Conservation (phyloP, 2,888 invertebrate genomes). For the Nowickia ferox region DNA sequence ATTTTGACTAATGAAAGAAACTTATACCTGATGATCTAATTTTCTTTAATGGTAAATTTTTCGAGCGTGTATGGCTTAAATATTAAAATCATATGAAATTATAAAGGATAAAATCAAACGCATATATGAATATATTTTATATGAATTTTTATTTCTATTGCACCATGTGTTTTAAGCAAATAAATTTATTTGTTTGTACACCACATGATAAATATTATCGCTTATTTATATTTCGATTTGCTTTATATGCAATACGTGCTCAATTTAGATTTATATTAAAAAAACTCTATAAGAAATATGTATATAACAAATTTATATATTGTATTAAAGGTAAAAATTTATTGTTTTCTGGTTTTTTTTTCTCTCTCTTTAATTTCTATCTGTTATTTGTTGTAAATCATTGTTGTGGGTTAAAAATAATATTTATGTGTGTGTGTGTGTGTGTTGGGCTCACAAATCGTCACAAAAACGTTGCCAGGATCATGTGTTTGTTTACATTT, state of each 20-base stretch:
- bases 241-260: conserved; percentile 1
- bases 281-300: no score
- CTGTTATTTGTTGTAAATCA: background rate
- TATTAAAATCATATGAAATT: background rate
- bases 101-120: background rate
- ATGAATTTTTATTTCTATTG: background rate
- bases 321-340: background rate
- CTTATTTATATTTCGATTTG: background rate
- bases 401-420: background rate
- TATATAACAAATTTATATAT: background rate
- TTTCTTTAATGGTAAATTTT: no score
- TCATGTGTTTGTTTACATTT: background rate
- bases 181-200: background rate
- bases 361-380: background rate
- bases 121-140: background rate
- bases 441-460: background rate
- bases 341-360: background rate
- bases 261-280: background rate
- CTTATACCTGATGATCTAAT: no score
- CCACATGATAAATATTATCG: background rate
- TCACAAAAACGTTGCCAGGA: background rate
- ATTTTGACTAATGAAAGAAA: no score
- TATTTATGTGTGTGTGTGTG: background rate
- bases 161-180: background rate
- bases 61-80: background rate